phyloP scores from a whole-genome alignment of 2,797 vertebrate genomes.

The Alosa sapidissima region DNA sequence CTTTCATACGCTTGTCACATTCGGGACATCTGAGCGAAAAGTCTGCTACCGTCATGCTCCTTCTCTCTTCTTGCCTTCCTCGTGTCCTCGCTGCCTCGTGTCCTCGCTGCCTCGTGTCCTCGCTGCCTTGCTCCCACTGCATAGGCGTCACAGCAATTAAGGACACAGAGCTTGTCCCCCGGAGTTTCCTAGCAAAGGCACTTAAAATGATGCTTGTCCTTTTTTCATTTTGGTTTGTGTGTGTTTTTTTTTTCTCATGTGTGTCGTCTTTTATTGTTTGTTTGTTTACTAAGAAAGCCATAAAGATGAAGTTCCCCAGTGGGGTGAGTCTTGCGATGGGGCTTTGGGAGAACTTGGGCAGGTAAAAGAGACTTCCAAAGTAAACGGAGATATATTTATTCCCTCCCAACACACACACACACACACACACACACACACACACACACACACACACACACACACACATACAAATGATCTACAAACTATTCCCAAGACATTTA shows the following conservation, averaged over 20 bases:
- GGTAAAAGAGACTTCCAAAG: neutral
- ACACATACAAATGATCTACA: neutral
- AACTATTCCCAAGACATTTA: neutral
- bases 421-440: neutral
- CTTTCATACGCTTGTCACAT: constrained; percentile 45
- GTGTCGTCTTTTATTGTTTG: neutral
- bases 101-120: neutral
- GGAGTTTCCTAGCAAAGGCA: neutral
- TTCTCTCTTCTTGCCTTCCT: neutral
- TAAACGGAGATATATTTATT: neutral
- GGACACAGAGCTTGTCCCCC: neutral
- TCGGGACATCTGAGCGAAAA: constrained; percentile 37
- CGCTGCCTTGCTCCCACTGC: neutral
- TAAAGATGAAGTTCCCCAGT: neutral
- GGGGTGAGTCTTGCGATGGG: neutral
- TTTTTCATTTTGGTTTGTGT: neutral
- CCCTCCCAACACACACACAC: neutral
- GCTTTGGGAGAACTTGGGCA: neutral
- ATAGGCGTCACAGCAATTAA: neutral
- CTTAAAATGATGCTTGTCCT: neutral
- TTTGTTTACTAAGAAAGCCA: neutral
- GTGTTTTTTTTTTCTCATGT: neutral
- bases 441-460: neutral
- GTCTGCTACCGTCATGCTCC: neutral
- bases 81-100: neutral